Evolutionary conservation across 23 tunicate species (phyloP).

Genomic region (Halocynthia roretzi): DNA sequence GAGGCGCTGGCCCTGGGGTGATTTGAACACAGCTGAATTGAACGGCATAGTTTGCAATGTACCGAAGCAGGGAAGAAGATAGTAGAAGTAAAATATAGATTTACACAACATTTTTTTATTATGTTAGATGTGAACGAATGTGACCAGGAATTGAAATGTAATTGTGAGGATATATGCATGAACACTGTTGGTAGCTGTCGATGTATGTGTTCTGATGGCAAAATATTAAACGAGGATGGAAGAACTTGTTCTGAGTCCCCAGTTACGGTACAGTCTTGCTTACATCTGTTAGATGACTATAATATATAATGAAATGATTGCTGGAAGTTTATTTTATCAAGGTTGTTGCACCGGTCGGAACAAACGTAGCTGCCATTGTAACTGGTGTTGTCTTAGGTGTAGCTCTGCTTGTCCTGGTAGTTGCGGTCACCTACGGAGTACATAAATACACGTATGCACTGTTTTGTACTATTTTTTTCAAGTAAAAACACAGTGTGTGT

Average conservation of each 20-base stretch:
- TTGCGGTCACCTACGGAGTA: conserved; percentile 8
- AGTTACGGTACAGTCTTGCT: neutral
- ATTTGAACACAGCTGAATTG: too few species aligned
- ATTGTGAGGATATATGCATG: conserved; percentile 46
- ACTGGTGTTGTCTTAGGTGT: conserved; percentile 68
- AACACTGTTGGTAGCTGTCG: conserved; percentile 26
- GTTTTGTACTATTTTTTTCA: neutral
- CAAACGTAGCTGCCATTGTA: conserved; percentile 42
- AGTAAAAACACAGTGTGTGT: too few species aligned
- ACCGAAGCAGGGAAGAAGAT: too few species aligned
- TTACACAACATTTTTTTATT: neutral
- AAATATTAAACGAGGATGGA: conserved; percentile 28
- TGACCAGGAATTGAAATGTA: conserved; percentile 39
- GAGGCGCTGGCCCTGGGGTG: too few species aligned
- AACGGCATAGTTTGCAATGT: too few species aligned
- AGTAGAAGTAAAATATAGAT: too few species aligned
- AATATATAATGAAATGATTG: neutral
- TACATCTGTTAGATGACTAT: neutral
- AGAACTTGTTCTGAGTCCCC: conserved; percentile 34
- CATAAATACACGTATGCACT: conserved; percentile 51
- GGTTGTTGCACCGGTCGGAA: neutral
- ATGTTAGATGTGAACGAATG: conserved; percentile 40
- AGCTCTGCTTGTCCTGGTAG: conserved; percentile 23
- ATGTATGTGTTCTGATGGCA: conserved; percentile 43
- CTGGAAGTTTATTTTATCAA: neutral